Conservation (phyloP, 2,888 invertebrate species). For the Hydropsyche betteni region DNA sequence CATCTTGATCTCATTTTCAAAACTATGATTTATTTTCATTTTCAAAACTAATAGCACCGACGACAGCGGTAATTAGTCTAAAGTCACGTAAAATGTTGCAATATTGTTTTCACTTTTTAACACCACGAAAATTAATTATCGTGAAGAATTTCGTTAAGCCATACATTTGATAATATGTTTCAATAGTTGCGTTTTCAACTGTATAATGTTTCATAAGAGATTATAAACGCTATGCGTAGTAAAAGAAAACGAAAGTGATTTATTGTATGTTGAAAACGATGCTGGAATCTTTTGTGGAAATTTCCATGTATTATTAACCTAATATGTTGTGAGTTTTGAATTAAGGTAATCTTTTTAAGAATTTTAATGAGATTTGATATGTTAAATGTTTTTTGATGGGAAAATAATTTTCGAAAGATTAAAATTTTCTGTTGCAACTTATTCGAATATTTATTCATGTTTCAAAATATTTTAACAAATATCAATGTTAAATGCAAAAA, state of each 20-base stretch:
- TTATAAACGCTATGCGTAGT: background rate
- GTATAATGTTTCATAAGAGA: conserved; percentile 3
- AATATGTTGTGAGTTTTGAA: too few species aligned
- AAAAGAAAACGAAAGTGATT: conserved; percentile 16
- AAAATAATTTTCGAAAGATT: too few species aligned
- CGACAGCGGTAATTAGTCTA: conserved; percentile 7
- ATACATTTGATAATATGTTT: background rate
- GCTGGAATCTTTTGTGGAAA: background rate
- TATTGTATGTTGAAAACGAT: conserved; percentile 7
- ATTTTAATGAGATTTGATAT: too few species aligned
- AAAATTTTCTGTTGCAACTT: too few species aligned
- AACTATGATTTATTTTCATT: too few species aligned
- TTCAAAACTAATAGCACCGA: background rate
- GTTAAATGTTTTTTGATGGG: too few species aligned
- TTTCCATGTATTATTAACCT: too few species aligned
- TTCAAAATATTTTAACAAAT: too few species aligned
- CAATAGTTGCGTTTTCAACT: background rate
- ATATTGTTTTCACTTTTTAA: background rate
- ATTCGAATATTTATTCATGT: too few species aligned
- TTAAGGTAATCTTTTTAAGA: too few species aligned
- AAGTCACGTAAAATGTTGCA: conserved; percentile 2
- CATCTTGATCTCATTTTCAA: too few species aligned
- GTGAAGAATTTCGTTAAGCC: conserved; percentile 1
- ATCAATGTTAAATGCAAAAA: too few species aligned
- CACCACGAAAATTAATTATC: background rate